Evolutionary conservation across 2,888 invertebrate species (phyloP).

Genomic region (Leucoma salicis): DNA sequence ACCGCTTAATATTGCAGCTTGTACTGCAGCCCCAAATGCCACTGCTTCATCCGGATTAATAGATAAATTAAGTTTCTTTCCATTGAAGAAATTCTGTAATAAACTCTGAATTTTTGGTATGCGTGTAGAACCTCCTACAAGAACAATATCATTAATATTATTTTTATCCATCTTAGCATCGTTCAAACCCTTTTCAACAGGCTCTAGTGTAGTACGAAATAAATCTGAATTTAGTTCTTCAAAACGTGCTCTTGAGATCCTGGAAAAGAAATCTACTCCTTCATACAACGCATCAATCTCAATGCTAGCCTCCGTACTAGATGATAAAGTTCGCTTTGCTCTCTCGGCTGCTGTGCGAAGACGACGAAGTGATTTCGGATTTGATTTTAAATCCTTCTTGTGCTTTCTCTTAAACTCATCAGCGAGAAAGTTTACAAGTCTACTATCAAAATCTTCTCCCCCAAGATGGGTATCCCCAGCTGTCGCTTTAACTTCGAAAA

Average conservation of each 20-base stretch:
- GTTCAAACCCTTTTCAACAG: slow-evolving; percentile 88
- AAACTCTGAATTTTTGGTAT: slow-evolving; percentile 90
- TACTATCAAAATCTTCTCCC: slow-evolving; percentile 87
- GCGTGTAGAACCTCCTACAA: slow-evolving; percentile 91
- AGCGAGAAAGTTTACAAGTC: slow-evolving; percentile 84
- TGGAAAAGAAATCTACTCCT: slow-evolving; percentile 86
- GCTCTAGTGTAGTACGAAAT: slow-evolving; percentile 87
- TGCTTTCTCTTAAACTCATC: slow-evolving; percentile 88
- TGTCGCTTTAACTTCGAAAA: slow-evolving; percentile 91
- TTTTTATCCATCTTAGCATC: slow-evolving; percentile 90
- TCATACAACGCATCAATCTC: slow-evolving; percentile 89
- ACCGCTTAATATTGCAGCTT: slow-evolving; percentile 87
- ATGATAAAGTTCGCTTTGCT: slow-evolving; percentile 88
- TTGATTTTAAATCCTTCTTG: slow-evolving; percentile 85
- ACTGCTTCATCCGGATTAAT: slow-evolving; percentile 92
- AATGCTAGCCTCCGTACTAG: slow-evolving; percentile 87
- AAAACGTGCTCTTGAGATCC: slow-evolving; percentile 87
- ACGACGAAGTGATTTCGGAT: slow-evolving; percentile 85
- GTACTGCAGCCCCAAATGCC: slow-evolving; percentile 89
- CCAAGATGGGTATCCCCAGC: slow-evolving; percentile 93
- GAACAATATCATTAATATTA: slow-evolving; percentile 88
- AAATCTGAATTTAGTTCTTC: slow-evolving; percentile 88
- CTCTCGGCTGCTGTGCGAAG: slow-evolving; percentile 89
- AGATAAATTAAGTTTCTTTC: slow-evolving; percentile 86
- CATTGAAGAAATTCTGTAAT: slow-evolving; percentile 88